Percentiles rank a stretch among this genome's conserved stretches.
These are phyloP conservation scores for Brachyrhaphis roseni DNA, from an alignment of 2,797 vertebrate species.

Conservation along the genomic window DNA sequence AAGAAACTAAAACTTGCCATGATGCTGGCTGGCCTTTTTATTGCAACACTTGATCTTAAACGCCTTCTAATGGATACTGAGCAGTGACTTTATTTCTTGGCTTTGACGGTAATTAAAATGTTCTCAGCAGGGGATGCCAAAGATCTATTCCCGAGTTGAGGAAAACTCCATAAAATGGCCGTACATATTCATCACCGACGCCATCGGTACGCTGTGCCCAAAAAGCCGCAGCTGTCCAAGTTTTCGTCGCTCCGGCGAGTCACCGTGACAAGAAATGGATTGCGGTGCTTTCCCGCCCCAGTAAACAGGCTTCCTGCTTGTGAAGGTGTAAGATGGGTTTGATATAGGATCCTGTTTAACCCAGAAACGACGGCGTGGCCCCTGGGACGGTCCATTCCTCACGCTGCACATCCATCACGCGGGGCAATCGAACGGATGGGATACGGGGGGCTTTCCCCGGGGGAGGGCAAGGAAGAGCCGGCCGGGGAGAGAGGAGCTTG, in stretches of 20 bases:
- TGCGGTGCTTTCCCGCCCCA: slow-evolving; percentile 62
- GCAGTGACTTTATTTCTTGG: not conserved
- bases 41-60: not conserved
- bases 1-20: not conserved
- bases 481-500: slow-evolving; percentile 43
- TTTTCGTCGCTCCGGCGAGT: slow-evolving; percentile 54
- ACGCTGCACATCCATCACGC: slow-evolving; percentile 77
- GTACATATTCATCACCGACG: slow-evolving; percentile 54
- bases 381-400: slow-evolving; percentile 70
- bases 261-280: slow-evolving; percentile 74
- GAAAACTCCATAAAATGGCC: slow-evolving; percentile 34
- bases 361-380: slow-evolving; percentile 71
- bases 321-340: slow-evolving; percentile 77
- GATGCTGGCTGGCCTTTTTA: not conserved
- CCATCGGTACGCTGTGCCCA: slow-evolving; percentile 33
- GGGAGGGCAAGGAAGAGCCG: slow-evolving; percentile 54
- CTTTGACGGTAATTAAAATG: slow-evolving; percentile 16
- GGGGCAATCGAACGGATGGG: slow-evolving; percentile 78
- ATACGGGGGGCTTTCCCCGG: slow-evolving; percentile 69
- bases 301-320: slow-evolving; percentile 73
- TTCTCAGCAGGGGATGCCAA: slow-evolving; percentile 3
- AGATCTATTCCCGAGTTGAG: slow-evolving; percentile 1
- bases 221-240: slow-evolving; percentile 53
- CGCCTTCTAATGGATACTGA: not conserved
- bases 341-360: slow-evolving; percentile 81